These are phyloP conservation scores for Osmerus mordax DNA, from an alignment of 2,113 vertebrate genomes.

Conservation along the genomic window DNA sequence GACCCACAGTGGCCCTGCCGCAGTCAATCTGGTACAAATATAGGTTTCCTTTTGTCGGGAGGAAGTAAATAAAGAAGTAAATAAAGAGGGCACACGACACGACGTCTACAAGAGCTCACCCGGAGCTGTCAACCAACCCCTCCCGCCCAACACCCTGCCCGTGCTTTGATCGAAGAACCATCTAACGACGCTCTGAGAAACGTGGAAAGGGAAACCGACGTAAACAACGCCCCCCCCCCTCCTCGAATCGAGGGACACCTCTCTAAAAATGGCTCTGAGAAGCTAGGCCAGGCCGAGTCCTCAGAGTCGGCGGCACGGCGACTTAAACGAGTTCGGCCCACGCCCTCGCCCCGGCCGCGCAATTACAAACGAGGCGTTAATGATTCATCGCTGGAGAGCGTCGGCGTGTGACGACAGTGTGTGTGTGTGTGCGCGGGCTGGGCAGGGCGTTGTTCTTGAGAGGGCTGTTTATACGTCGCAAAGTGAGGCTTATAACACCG, in stretches of 20 bases:
- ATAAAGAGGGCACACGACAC: neutral
- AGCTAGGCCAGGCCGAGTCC: slow-evolving; percentile 1
- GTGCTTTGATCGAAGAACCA: slow-evolving; percentile 26
- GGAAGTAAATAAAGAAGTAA: neutral
- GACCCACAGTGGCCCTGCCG: neutral
- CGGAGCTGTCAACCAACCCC: slow-evolving; percentile 41
- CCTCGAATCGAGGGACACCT: neutral
- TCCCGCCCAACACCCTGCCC: slow-evolving; percentile 9
- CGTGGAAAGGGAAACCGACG: neutral
- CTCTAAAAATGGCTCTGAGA: neutral
- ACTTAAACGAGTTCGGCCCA: neutral
- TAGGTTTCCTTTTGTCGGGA: neutral
- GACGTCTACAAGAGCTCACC: slow-evolving; percentile 32
- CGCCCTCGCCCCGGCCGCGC: neutral
- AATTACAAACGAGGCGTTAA: too few relatives aligned
- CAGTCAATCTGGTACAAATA: neutral
- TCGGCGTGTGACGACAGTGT: slow-evolving; percentile 33
- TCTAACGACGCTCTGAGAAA: neutral
- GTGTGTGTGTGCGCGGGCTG: neutral
- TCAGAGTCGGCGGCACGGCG: neutral
- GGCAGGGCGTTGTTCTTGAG: neutral
- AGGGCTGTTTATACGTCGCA: too few relatives aligned
- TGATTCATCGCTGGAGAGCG: neutral
- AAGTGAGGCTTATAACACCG: too few relatives aligned
- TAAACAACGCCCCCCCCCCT: too few relatives aligned